Base-by-base conservation (phyloP, 2,888 invertebrate genomes). In the Pseudolycoriella hygida region DNA sequence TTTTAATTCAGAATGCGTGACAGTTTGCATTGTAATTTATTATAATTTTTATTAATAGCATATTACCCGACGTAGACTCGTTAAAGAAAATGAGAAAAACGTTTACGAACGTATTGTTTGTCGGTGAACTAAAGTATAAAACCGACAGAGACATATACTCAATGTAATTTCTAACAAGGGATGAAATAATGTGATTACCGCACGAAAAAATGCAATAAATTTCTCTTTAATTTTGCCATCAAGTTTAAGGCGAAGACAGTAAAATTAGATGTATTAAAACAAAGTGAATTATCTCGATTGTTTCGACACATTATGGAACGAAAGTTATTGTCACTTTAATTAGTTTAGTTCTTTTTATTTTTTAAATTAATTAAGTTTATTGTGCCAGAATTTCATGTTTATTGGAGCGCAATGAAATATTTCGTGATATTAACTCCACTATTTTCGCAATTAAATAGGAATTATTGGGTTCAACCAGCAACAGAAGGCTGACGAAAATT, bases 171-270 rank as follows among this genome's bases (percentile, higher is more conserved):
- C n/a, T 14, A 34, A 34, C 4, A 12, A 12, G 34, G 34, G 34
- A 34, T 34, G 15, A 34, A 34, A 14, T 34, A 34, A 34, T 34
- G 34, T 34, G 34, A 34, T 34, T 34, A 34, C 34, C n/a, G 15
- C 34, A 34, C 34, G 34, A 34, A 34, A 34, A 34, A 34, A 34
- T 34, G 34, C 34, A 34, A 34, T 34, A 34, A 34, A 34, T 34
- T 14, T 34, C 15, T 34, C 15, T 34, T 14, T 34, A 12, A 34
- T 34, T 34, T 34, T 14, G 25, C 25, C 25, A 25, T 25, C 25
- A 25, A 25, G 25, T 25, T 25, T 25, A 25, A 25, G 25, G 25
- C 25, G 25, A 25, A 25, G 25, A 25, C 25, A 25, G 25, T 14
- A 37, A 37, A 37, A 37, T 14, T 37, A 37, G 15, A 37, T 37